Evolutionary conservation across 1,140 invertebrate genomes (phyloP).

Genomic region (Adoxophyes honmai): DNA sequence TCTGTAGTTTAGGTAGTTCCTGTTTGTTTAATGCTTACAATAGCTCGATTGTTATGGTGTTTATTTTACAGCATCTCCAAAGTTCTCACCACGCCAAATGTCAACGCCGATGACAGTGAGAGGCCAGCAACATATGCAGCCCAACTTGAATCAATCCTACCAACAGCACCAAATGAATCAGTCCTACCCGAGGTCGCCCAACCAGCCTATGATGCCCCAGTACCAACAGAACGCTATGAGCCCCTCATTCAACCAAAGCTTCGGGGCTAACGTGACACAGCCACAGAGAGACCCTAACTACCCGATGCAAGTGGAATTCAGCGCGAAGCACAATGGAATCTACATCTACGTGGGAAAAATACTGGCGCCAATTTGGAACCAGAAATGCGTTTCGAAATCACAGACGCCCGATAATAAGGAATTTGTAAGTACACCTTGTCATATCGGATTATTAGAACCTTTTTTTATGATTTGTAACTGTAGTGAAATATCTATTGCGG

Average conservation of each 20-base stretch:
- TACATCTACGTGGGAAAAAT: slow-evolving; percentile 94
- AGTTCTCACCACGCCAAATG: slow-evolving; percentile 72
- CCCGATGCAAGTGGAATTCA: slow-evolving; percentile 81
- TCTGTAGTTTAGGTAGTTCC: no score
- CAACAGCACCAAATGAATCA: slow-evolving; percentile 51
- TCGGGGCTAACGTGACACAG: slow-evolving; percentile 49
- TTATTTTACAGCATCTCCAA: slow-evolving; percentile 69
- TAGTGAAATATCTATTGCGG: no score
- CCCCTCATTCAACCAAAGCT: slow-evolving; percentile 59
- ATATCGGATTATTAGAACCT: no score
- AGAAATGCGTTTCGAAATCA: slow-evolving; percentile 83
- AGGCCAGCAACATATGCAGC: slow-evolving; percentile 53
- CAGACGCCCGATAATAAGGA: slow-evolving; percentile 78
- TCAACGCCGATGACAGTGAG: slow-evolving; percentile 70
- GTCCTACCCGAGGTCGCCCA: slow-evolving; percentile 41
- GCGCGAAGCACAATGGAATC: slow-evolving; percentile 94
- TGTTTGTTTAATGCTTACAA: no score
- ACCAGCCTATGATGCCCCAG: slow-evolving; percentile 47
- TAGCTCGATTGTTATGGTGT: no score
- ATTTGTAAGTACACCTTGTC: slow-evolving; percentile 76
- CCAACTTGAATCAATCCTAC: slow-evolving; percentile 54
- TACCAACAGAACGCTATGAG: slow-evolving; percentile 53
- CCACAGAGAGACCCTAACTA: slow-evolving; percentile 57
- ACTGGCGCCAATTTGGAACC: slow-evolving; percentile 88
- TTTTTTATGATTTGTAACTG: no score